These are phyloP conservation scores for Macrobrachium nipponense DNA, from an alignment of 1,140 invertebrate genomes.

Conservation along the genomic window DNA sequence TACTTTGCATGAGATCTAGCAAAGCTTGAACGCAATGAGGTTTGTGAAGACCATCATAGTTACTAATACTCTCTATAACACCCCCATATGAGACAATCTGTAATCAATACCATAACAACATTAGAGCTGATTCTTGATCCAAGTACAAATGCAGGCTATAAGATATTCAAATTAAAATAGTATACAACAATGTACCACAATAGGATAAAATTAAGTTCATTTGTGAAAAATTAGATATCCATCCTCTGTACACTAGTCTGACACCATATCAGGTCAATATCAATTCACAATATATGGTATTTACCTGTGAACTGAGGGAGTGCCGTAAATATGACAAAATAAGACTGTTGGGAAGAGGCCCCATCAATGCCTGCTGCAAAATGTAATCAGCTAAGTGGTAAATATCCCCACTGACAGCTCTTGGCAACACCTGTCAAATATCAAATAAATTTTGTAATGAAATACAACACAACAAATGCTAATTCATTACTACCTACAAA, in stretches of 20 bases:
- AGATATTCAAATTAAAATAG: neutral
- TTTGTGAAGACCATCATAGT: slow-evolving; percentile 89
- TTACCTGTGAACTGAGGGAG: slow-evolving; percentile 82
- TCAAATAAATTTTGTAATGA: neutral
- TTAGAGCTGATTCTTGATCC: too few species aligned
- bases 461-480: neutral
- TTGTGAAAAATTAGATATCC: too few species aligned
- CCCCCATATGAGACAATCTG: slow-evolving; percentile 89
- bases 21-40: slow-evolving; percentile 88
- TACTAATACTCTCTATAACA: slow-evolving; percentile 88
- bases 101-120: too few species aligned
- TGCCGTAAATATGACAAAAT: slow-evolving; percentile 93
- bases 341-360: slow-evolving; percentile 89
- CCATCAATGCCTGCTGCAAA: slow-evolving; percentile 90
- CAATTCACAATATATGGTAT: neutral
- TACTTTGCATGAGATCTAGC: slow-evolving; percentile 83
- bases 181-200: neutral
- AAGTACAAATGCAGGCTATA: slow-evolving; percentile 42
- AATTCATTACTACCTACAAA: neutral
- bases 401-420: slow-evolving; percentile 89
- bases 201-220: neutral
- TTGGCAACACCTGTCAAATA: slow-evolving; percentile 74
- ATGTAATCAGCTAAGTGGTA: slow-evolving; percentile 94
- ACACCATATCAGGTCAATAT: too few species aligned
- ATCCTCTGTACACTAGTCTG: neutral